phyloP scores from a whole-genome alignment of 2,888 invertebrate genomes.

The Cartodere bifasciata region DNA sequence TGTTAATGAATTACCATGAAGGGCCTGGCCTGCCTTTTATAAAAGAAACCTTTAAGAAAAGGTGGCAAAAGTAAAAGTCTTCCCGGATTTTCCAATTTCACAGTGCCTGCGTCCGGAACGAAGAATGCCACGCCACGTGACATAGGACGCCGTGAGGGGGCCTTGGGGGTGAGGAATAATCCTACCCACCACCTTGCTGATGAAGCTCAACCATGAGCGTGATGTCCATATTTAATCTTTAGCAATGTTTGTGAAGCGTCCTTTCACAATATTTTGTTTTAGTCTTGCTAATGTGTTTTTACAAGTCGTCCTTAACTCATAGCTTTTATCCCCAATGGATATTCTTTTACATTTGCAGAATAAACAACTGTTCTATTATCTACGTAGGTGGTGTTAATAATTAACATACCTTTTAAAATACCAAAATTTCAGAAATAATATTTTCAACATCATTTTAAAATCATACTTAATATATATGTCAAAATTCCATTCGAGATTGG shows the following conservation, averaged over 20 bases:
- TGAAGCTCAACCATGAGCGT: conserved; percentile 14
- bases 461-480: no score
- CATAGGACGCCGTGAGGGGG: conserved; percentile 15
- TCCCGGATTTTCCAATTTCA: conserved; percentile 36
- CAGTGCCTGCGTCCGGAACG: conserved; percentile 33
- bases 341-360: no score
- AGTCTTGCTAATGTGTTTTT: no score
- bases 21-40: conserved; percentile 5
- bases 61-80: conserved; percentile 30
- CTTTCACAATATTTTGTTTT: no score
- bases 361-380: no score
- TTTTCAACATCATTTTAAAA: no score
- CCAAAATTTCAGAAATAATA: no score
- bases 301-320: no score
- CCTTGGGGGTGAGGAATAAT: conserved; percentile 1
- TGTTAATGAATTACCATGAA: conserved; percentile 11
- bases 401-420: no score
- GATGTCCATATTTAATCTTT: conserved; percentile 26
- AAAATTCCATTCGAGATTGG: no score
- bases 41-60: conserved; percentile 14
- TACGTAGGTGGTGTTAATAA: no score
- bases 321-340: no score
- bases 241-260: conserved; percentile 21
- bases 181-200: conserved; percentile 7
- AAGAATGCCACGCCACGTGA: conserved; percentile 28